Evolutionary conservation across 2,113 vertebrate genomes (phyloP), one percentile per base, ranked within the genome.

Genomic region (Aphyosemion australe): DNA sequence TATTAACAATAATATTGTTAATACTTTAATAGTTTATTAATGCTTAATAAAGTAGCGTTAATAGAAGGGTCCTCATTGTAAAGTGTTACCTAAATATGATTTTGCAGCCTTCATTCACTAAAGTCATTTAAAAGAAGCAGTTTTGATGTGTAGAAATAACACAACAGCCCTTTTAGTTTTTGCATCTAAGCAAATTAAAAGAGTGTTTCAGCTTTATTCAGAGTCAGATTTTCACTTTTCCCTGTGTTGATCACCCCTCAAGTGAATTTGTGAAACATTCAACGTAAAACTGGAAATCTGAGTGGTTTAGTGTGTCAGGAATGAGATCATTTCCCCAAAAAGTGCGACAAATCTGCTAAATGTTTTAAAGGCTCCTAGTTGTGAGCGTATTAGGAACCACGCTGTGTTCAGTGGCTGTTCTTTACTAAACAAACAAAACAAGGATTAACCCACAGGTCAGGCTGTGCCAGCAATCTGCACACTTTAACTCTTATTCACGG

Each of bases 381-480:
- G 78, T 59, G 70, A 82, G 48, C 47, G 64, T 15, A 49, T 70
- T 74, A 63, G 45, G 67, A 84, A 79, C 16, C 78, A 70, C 20
- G 45, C 52, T 58, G 20, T 43, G 48, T 62, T 54, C 80, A 50
- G 67, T 65, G 75, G 55, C 74, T 50, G 69, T 56, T 48, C 42
- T 55, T 59, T 50, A 8, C 64, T 37, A 61, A 83, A 79, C 31
- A 69, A 64, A 76, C 66, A 68, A 82, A 85, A 79, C 50, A 61
- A 67, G 80, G 74, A 86, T 85, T 82, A 86, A 57, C 62, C 37
- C 51, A 13, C n/a, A 37, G 45, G 66, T 82, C 65, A 70, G 49
- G 14, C 51, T 55, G 32, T 43, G 61, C 61, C 65, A 70, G 16
- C 48, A 32, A 71, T 39, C 65, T 55, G 59, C 52, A 63, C 70